phyloP scores from a whole-genome alignment of 2,113 vertebrate genomes.

The Bufo bufo region DNA sequence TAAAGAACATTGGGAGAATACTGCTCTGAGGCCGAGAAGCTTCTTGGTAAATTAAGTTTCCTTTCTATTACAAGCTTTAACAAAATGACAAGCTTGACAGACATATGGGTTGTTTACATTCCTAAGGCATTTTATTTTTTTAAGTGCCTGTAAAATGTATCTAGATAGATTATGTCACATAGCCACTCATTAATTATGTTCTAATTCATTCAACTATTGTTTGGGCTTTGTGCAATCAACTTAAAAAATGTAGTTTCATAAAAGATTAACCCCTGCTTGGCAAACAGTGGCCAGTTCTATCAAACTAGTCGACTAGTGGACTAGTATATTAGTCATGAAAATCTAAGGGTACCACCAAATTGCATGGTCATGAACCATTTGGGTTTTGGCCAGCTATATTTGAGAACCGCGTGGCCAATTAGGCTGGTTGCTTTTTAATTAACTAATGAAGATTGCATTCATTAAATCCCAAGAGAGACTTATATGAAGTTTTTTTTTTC shows the following conservation, averaged over 20 bases:
- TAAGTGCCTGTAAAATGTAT: slow-evolving; percentile 65
- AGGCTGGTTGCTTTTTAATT: no score
- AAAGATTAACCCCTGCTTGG: background rate
- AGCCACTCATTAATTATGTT: slow-evolving; percentile 64
- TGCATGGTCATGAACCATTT: no score
- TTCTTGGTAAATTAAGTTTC: slow-evolving; percentile 70
- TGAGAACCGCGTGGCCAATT: no score
- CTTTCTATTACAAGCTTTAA: slow-evolving; percentile 67
- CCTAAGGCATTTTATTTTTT: slow-evolving; percentile 64
- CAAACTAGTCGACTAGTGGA: background rate
- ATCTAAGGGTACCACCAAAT: no score
- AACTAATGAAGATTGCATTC: no score
- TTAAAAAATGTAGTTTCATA: slow-evolving; percentile 17
- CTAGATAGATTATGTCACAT: slow-evolving; percentile 62
- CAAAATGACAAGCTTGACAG: slow-evolving; percentile 70
- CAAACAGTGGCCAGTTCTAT: background rate
- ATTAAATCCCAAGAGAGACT: no score
- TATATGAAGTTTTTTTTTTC: no score
- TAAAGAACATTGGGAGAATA: slow-evolving; percentile 59
- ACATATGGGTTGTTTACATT: slow-evolving; percentile 70
- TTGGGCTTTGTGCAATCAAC: slow-evolving; percentile 54
- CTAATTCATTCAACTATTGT: slow-evolving; percentile 62
- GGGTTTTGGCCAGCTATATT: no score
- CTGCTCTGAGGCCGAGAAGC: slow-evolving; percentile 64
- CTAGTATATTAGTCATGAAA: no score